phyloP scores from a whole-genome alignment of 2,888 invertebrate genomes.

The Epirrhoe tristata region DNA sequence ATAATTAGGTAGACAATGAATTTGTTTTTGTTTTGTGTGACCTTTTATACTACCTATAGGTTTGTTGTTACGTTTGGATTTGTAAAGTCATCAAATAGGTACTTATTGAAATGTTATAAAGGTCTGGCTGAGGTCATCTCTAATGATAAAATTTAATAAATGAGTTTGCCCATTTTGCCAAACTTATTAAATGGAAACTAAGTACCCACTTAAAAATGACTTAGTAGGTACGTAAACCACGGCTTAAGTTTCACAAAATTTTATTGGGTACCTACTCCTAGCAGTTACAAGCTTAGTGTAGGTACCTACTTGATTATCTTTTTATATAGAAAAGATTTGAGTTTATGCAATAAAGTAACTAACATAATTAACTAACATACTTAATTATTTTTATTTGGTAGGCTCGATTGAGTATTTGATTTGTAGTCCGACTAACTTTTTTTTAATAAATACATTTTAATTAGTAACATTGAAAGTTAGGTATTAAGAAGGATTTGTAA shows the following conservation, averaged over 20 bases:
- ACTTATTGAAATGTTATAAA: constrained; percentile 1
- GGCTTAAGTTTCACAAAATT: too few relatives aligned
- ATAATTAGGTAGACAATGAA: constrained; percentile 14
- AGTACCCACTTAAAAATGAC: neutral
- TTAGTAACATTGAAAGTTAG: neutral
- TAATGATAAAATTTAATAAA: neutral
- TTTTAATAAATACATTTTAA: too few relatives aligned
- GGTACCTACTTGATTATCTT: too few relatives aligned
- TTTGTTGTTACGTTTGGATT: constrained; percentile 45
- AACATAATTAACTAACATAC: too few relatives aligned
- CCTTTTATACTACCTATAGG: constrained; percentile 43
- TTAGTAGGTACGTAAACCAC: too few relatives aligned
- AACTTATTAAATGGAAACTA: neutral
- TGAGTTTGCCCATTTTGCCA: constrained; percentile 3
- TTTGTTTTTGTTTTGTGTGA: constrained; percentile 38
- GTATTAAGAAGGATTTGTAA: neutral
- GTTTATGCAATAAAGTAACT: too few relatives aligned
- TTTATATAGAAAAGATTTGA: too few relatives aligned
- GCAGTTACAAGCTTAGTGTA: too few relatives aligned
- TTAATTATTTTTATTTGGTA: too few relatives aligned
- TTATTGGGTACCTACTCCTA: too few relatives aligned
- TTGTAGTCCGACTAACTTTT: too few relatives aligned
- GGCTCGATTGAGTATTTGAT: too few relatives aligned
- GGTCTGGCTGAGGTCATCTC: constrained; percentile 9
- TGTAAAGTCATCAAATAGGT: constrained; percentile 35